Evolutionary conservation across 2,113 vertebrate genomes (phyloP).

Genomic region (Tympanuchus pallidicinctus): DNA sequence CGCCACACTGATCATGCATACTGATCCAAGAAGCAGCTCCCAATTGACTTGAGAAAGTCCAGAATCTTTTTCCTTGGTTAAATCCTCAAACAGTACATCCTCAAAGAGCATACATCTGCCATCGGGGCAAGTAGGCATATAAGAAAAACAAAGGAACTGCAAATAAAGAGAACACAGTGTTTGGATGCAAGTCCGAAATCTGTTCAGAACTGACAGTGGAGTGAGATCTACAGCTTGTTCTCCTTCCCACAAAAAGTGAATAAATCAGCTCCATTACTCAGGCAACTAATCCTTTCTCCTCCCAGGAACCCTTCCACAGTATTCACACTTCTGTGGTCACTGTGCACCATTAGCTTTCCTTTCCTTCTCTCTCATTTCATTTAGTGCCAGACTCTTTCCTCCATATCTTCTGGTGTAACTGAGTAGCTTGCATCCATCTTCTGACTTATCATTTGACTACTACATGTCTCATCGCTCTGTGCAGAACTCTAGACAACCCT

Average conservation of each 20-base stretch:
- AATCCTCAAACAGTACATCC: not conserved
- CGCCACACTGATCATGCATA: fast-evolving
- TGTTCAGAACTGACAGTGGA: not conserved
- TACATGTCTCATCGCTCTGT: not conserved
- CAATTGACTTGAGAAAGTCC: not conserved
- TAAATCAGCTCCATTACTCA: constrained; percentile 22
- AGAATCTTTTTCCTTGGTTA: not conserved
- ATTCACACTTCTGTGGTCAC: not conserved
- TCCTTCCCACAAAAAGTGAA: constrained; percentile 24
- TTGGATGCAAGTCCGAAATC: not conserved
- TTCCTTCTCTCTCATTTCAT: not conserved
- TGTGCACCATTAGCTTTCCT: not conserved
- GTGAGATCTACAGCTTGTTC: constrained; percentile 2
- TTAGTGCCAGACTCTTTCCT: not conserved
- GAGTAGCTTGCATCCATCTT: not conserved
- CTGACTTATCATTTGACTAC: not conserved
- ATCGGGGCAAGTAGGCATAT: not conserved
- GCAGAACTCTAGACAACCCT: not conserved
- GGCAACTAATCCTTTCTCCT: not conserved
- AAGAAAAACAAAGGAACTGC: not conserved
- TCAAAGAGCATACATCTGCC: not conserved
- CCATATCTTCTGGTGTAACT: not conserved
- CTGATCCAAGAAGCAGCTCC: not conserved
- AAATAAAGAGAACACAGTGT: not conserved
- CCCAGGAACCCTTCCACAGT: not conserved